Evolutionary conservation across 1,140 invertebrate genomes (phyloP).

Genomic region (Polypedilum vanderplanki): DNA sequence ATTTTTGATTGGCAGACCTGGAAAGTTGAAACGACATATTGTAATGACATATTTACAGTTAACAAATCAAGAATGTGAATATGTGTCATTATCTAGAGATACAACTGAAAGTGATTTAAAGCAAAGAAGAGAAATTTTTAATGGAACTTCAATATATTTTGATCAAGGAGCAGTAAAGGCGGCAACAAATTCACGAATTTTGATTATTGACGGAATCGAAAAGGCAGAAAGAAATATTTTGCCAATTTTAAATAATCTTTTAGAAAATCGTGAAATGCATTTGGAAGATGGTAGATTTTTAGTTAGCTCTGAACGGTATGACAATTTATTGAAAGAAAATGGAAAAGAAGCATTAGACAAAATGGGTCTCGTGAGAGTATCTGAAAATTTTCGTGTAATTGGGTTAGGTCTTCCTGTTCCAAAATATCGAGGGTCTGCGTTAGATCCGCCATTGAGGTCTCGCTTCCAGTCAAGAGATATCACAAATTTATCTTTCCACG

Average conservation of each 20-base stretch:
- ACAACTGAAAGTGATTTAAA: slow-evolving; percentile 96
- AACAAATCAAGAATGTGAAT: slow-evolving; percentile 84
- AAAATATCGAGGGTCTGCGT: slow-evolving; percentile 81
- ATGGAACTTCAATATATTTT: slow-evolving; percentile 82
- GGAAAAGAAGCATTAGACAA: slow-evolving; percentile 68
- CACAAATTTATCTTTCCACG: slow-evolving; percentile 52
- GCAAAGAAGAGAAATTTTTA: slow-evolving; percentile 84
- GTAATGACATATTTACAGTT: slow-evolving; percentile 84
- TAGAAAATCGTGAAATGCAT: slow-evolving; percentile 99
- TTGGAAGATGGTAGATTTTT: slow-evolving; percentile 94
- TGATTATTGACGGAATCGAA: slow-evolving; percentile 95
- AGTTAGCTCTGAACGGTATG: slow-evolving; percentile 79
- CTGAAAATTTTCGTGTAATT: slow-evolving; percentile 86
- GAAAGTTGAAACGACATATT: slow-evolving; percentile 60
- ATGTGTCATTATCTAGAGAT: slow-evolving; percentile 87
- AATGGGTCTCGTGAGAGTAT: slow-evolving; percentile 82
- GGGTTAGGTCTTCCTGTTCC: slow-evolving; percentile 84
- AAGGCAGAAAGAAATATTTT: slow-evolving; percentile 96
- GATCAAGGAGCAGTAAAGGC: slow-evolving; percentile 85
- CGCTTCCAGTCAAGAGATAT: slow-evolving; percentile 90
- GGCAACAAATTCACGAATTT: slow-evolving; percentile 76
- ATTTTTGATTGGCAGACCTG: slow-evolving; percentile 87
- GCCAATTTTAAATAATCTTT: slow-evolving; percentile 93
- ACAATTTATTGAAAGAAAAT: slow-evolving; percentile 80
- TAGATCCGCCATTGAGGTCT: slow-evolving; percentile 92